Evolutionary conservation across 2,888 invertebrate species (phyloP), one percentile per base, ranked within the genome.

Genomic region (Chrysolina americana): DNA sequence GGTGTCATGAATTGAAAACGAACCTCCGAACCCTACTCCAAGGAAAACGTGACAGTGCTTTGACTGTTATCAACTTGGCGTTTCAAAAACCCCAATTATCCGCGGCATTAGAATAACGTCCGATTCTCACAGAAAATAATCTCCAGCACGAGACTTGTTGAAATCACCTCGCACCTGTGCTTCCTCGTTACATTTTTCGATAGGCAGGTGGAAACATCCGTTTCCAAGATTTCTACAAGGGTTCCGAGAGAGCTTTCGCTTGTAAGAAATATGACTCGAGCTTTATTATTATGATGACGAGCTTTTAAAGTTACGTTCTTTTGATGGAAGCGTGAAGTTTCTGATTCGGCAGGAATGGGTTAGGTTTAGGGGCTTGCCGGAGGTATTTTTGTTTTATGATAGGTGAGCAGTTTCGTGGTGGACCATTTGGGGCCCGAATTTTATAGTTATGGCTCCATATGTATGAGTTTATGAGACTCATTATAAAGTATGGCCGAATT

Each of bases 271-370:
- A 53, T 53, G 53, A 21, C 19, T 19, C 53, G 9, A 19, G 53
- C 53, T 53, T 53, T 53, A 53, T 53, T 21, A 53, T 53, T 21
- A 53, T 53, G 53, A 53, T 53, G 53, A 53, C 53, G 53, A 53
- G 53, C 53, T 53, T 21, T 53, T 4, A 21, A 11, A 21, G 53
- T 23, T 53, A 53, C 53, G 21, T 21, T 21, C 13, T 53, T 53
- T 21, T 53, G 53, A 53, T 53, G 53, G 53, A 23, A 53, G 53
- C 13, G 21, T 53, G 11, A 21, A 53, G 53, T 21, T 21, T n/a
- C 21, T 19, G 53, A 21, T 19, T 53, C 21, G 11, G 11, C 53
- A 11, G 21, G 11, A 21, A 21, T 9, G 10, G 2, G 44, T 15
- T 9, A 21, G 19, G 3, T 19, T 53, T 53, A 53, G 5, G 17